phyloP scores from a whole-genome alignment of 2,888 invertebrate genomes.

The Osmoderma eremita region DNA sequence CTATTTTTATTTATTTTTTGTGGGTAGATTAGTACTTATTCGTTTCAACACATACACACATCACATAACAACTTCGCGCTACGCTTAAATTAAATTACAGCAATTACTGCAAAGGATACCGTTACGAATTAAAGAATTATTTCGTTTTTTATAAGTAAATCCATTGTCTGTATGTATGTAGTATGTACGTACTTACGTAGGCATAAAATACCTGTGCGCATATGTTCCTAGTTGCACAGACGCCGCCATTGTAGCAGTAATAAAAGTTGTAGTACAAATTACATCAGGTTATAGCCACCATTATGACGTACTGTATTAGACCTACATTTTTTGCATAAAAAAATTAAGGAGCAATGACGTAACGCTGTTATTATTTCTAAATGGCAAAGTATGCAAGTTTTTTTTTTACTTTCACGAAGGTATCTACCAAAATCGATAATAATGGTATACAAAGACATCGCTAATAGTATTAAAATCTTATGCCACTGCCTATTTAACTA shows the following conservation, averaged over 20 bases:
- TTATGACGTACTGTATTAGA: slow-evolving; percentile 35
- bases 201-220: neutral
- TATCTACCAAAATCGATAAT: neutral
- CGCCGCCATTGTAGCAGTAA: slow-evolving; percentile 20
- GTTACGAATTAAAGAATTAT: slow-evolving; percentile 22
- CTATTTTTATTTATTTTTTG: slow-evolving; percentile 15
- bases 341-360: slow-evolving; percentile 32
- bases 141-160: slow-evolving; percentile 23
- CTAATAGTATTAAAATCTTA: too few species aligned
- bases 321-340: slow-evolving; percentile 32
- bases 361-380: slow-evolving; percentile 31
- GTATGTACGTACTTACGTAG: neutral
- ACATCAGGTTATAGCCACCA: slow-evolving; percentile 27
- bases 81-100: slow-evolving; percentile 19
- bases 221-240: slow-evolving; percentile 5
- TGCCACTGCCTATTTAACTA: too few species aligned
- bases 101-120: slow-evolving; percentile 26
- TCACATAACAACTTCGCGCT: slow-evolving; percentile 6
- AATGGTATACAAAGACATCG: too few species aligned
- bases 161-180: slow-evolving; percentile 20
- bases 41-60: neutral
- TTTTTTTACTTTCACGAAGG: slow-evolving; percentile 15
- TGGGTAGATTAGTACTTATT: slow-evolving; percentile 7
- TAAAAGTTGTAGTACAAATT: slow-evolving; percentile 29
- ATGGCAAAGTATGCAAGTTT: slow-evolving; percentile 28